Evolutionary conservation across 2,888 invertebrate species (phyloP), one percentile per base, ranked within the genome.

Genomic region (Eristalinus sepulchralis): DNA sequence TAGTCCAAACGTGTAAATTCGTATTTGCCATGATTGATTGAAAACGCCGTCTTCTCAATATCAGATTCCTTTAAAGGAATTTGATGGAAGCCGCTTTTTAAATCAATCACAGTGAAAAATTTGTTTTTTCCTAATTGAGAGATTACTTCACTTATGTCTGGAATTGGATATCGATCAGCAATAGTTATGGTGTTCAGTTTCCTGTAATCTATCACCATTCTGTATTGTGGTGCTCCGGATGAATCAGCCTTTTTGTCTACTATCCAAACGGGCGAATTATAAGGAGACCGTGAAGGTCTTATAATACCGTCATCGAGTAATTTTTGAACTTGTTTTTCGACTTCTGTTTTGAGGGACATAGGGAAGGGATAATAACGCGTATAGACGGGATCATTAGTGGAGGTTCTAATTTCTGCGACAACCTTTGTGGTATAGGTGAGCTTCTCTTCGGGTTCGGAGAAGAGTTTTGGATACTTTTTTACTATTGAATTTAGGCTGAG

Each of bases 351-450:
- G 77, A 90, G 89, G 13, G 89, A 81, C 34, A 90, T 88, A 0
- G 91, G 91, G 67, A 90, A 90, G 22, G 90, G 68, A 73, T 91
- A 91, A 2, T 89, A 85, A 88, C 90, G 91, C 0, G 89, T 77
- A 67, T 88, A 88, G 13, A 90, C 87, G 4, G 91, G 91, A 11
- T 73, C 66, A 31, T 88, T 79, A 31, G 88, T 83, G 0, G 80
- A 88, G 3, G 90, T 90, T 64, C 88, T 78, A 13, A 92, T 92
- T 64, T 89, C 71, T 70, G 92, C 92, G 78, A 89, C 89, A 0
- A 91, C 88, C 36, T 13, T 20, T 3, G 27, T 27, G 27, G 27
- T 27, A 5, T 27, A 27, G 2, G 27, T 27, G 5, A 27, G 27
- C 5, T 27, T 27, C 2, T 27, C 27, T 27, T 27, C 2, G 27